phyloP scores from a whole-genome alignment of 1,140 invertebrate genomes.

The Ooceraea biroi region DNA sequence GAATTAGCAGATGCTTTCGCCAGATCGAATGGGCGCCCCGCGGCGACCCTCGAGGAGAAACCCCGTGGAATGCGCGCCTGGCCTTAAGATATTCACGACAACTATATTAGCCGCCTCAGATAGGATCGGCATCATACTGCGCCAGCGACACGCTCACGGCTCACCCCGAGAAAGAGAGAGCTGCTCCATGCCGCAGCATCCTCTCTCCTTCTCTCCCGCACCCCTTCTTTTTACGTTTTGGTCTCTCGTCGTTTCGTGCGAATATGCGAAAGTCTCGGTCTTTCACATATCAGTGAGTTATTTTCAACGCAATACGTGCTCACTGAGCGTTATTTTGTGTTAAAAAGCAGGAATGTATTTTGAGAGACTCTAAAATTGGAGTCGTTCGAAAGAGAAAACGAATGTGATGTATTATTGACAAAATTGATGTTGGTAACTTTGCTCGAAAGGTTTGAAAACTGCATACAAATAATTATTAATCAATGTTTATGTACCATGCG shows the following conservation, averaged over 20 bases:
- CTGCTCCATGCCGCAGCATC: slow-evolving; percentile 39
- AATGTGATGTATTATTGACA: background rate
- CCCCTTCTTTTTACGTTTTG: background rate
- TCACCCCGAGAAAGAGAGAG: slow-evolving; percentile 64
- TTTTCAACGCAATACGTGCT: slow-evolving; percentile 22
- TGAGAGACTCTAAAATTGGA: background rate
- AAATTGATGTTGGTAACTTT: too few species aligned
- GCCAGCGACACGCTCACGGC: slow-evolving; percentile 82
- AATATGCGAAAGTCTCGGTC: slow-evolving; percentile 28
- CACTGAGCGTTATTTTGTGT: slow-evolving; percentile 17
- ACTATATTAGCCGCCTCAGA: slow-evolving; percentile 86
- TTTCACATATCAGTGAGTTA: slow-evolving; percentile 16
- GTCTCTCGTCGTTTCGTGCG: slow-evolving; percentile 29
- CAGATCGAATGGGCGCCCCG: slow-evolving; percentile 85
- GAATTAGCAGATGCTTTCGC: slow-evolving; percentile 87
- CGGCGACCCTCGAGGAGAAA: slow-evolving; percentile 82
- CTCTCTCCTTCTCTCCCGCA: background rate
- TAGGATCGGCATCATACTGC: slow-evolving; percentile 86
- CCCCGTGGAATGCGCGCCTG: slow-evolving; percentile 83
- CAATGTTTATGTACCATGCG: too few species aligned
- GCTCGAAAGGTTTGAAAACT: too few species aligned
- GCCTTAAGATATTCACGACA: slow-evolving; percentile 86
- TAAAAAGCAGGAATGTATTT: background rate
- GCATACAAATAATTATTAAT: too few species aligned
- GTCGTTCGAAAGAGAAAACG: background rate